A percentile compares a stretch with the other conserved stretches of the same genome.
Evolutionary conservation across 2,797 vertebrate genomes (phyloP).

Genomic region (Linurgus olivaceus): DNA sequence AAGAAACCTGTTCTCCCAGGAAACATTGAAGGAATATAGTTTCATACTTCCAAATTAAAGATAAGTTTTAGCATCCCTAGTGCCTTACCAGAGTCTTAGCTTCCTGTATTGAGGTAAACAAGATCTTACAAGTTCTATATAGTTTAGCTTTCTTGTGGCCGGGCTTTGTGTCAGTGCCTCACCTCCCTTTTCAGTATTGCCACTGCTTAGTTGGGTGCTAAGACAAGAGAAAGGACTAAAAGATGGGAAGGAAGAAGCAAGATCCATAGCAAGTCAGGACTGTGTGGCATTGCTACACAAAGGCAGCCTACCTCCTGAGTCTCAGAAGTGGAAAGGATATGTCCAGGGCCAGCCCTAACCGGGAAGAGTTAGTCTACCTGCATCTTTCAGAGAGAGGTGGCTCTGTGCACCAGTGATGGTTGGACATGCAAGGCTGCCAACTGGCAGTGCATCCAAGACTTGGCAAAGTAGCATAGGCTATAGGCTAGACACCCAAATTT

Average conservation of each 20-base stretch:
- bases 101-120: neutral
- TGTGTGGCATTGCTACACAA: neutral
- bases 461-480: accelerated
- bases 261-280: neutral
- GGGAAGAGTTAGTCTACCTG: neutral
- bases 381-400: neutral
- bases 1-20: neutral
- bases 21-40: neutral
- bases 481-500: neutral
- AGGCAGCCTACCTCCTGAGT: neutral
- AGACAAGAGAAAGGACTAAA: neutral
- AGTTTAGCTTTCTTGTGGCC: neutral
- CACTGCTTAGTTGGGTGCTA: neutral
- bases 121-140: neutral
- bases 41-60: neutral
- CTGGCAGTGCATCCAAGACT: neutral
- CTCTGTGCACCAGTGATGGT: neutral
- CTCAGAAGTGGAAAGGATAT: neutral
- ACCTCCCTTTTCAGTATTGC: neutral
- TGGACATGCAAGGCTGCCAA: neutral
- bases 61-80: neutral
- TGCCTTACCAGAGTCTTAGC: neutral
- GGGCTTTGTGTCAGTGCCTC: neutral
- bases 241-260: neutral
- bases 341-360: neutral